phyloP scores from a whole-genome alignment of 2,888 invertebrate genomes.

The Clunio marinus region DNA sequence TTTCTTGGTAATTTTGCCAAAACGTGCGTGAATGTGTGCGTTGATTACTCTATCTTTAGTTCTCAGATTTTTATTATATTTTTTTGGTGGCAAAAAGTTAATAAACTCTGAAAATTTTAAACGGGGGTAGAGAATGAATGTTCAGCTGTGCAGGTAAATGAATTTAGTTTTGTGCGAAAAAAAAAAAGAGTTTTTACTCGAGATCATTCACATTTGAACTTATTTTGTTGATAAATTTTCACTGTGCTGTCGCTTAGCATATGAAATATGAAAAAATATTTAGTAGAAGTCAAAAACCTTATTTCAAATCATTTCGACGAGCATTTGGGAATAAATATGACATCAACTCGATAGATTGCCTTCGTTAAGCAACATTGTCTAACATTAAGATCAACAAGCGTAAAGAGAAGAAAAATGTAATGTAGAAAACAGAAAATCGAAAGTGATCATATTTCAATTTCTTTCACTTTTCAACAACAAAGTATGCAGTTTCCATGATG shows the following conservation, averaged over 20 bases:
- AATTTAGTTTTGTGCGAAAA: no score
- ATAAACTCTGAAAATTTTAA: slow-evolving; percentile 1
- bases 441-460: slow-evolving; percentile 34
- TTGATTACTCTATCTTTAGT: slow-evolving; percentile 9
- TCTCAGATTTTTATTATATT: neutral
- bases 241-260: no score
- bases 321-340: no score
- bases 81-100: neutral
- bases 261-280: neutral
- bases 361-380: neutral
- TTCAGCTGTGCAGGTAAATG: no score
- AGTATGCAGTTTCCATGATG: neutral
- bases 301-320: no score
- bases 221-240: no score
- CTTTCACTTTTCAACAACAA: slow-evolving; percentile 37
- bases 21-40: slow-evolving; percentile 16
- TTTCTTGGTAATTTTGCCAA: neutral
- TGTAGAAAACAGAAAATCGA: slow-evolving; percentile 33
- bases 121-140: no score
- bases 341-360: neutral
- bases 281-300: neutral
- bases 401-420: neutral
- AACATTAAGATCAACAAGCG: slow-evolving; percentile 25
- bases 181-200: no score
- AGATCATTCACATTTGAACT: no score